A percentile compares a stretch with the other conserved stretches of the same genome.
phyloP scores from a whole-genome alignment of 1,140 invertebrate genomes.

The Calliphora vicina region DNA sequence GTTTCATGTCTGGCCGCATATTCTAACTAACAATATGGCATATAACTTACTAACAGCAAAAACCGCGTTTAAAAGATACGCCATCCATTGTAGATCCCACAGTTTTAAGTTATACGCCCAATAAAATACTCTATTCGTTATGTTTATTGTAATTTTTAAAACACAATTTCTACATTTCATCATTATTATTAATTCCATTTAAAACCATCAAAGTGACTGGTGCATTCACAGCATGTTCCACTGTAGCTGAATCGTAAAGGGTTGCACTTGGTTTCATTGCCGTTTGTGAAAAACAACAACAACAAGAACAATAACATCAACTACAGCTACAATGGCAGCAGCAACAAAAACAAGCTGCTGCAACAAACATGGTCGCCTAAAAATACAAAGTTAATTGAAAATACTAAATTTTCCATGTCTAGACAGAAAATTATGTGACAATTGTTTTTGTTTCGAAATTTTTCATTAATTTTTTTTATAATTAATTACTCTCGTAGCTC shows the following conservation, averaged over 20 bases:
- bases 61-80: no score
- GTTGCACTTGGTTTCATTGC: background rate
- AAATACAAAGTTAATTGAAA: constrained; percentile 59
- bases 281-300: background rate
- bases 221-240: no score
- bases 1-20: no score
- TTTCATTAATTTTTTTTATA: constrained; percentile 28
- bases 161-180: no score
- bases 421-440: constrained; percentile 64
- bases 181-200: no score
- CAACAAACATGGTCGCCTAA: constrained; percentile 5
- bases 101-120: no score
- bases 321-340: background rate
- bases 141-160: no score
- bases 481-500: background rate
- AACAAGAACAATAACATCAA: background rate
- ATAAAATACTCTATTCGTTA: no score
- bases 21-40: no score
- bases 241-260: background rate
- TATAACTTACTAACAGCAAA: no score
- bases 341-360: background rate
- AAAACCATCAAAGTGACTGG: no score
- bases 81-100: no score
- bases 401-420: constrained; percentile 63
- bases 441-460: constrained; percentile 49